phyloP scores from a whole-genome alignment of 1,140 invertebrate species.

The Drosophila dunni region DNA sequence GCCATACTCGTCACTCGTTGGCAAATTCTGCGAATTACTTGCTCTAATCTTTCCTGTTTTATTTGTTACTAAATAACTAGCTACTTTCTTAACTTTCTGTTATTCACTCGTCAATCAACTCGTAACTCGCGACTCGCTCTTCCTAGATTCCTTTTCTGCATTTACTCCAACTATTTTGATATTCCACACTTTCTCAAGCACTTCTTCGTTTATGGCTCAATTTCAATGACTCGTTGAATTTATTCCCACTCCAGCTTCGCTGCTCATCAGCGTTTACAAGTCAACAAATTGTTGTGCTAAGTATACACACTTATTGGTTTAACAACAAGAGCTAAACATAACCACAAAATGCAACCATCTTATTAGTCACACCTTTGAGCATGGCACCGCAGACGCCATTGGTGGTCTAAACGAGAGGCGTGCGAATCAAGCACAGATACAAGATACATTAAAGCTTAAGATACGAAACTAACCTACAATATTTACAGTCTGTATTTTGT shows the following conservation, averaged over 20 bases:
- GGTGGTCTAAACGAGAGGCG: constrained; percentile 50
- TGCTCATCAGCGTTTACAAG: neutral
- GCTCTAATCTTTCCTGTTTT: too few species aligned
- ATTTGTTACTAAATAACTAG: too few species aligned
- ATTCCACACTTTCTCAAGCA: too few species aligned
- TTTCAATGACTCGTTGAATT: too few species aligned
- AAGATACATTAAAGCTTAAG: constrained; percentile 13
- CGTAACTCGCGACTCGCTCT: too few species aligned
- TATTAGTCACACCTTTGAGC: constrained; percentile 51
- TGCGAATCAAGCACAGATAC: constrained; percentile 39
- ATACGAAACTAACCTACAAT: neutral
- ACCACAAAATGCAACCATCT: constrained; percentile 19
- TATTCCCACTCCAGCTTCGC: too few species aligned
- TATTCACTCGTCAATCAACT: too few species aligned
- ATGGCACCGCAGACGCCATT: constrained; percentile 48
- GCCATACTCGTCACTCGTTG: neutral
- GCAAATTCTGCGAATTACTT: too few species aligned
- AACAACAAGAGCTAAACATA: constrained; percentile 8
- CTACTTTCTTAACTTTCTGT: too few species aligned
- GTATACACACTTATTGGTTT: neutral
- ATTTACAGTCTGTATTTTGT: constrained; percentile 10
- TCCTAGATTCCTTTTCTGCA: too few species aligned
- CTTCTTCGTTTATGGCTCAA: too few species aligned
- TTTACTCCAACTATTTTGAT: too few species aligned
- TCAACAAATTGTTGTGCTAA: neutral